These are phyloP conservation scores for Macrotis lagotis DNA, from an alignment of 2,113 vertebrate species.

Conservation along the genomic window DNA sequence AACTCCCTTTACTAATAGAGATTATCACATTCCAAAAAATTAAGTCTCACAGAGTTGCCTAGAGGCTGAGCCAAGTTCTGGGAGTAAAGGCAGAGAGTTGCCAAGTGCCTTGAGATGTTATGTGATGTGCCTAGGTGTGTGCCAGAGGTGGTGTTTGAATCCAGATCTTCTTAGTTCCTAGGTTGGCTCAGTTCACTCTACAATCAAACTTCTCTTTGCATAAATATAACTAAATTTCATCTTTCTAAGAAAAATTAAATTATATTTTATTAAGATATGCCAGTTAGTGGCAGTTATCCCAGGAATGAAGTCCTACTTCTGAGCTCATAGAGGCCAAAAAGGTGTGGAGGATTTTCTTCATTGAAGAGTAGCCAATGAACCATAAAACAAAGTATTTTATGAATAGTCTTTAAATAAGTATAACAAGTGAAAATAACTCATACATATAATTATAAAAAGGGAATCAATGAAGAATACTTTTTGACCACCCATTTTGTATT, in stretches of 20 bases:
- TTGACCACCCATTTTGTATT: background rate
- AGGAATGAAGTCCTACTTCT: background rate
- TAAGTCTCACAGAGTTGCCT: no score
- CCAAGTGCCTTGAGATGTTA: background rate
- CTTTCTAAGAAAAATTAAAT: background rate
- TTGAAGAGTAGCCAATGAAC: background rate
- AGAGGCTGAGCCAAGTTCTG: no score
- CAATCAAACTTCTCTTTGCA: background rate
- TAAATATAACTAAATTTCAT: background rate
- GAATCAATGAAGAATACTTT: background rate
- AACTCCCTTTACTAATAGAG: background rate
- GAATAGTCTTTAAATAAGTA: background rate
- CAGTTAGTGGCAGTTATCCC: background rate
- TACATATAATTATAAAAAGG: background rate
- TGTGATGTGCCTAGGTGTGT: background rate
- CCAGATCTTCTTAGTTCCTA: background rate
- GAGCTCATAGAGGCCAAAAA: background rate
- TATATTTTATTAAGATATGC: background rate
- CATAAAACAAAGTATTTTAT: background rate
- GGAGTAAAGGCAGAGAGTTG: no score
- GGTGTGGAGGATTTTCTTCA: background rate
- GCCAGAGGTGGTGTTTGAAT: background rate
- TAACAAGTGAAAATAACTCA: background rate
- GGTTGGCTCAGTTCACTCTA: background rate
- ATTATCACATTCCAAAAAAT: background rate